A percentile compares a stretch with the other conserved stretches of the same genome.
Evolutionary conservation across 2,888 invertebrate species (phyloP).

Genomic region (Cosmia trapezina): DNA sequence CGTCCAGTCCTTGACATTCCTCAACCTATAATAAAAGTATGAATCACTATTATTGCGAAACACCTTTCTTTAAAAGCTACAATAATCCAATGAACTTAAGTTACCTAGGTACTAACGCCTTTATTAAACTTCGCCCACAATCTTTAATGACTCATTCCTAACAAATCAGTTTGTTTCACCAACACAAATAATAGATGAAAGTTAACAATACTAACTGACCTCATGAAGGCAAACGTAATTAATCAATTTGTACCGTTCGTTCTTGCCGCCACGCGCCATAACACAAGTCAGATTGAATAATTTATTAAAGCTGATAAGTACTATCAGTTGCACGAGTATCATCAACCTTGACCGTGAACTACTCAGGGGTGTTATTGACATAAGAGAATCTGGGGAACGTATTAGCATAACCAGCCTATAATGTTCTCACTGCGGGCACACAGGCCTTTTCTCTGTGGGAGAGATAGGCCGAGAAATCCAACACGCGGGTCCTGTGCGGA

Average conservation of each 20-base stretch:
- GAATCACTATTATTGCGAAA: conserved; percentile 36
- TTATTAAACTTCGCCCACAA: conserved; percentile 13
- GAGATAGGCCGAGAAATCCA: not conserved
- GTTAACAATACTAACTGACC: conserved; percentile 21
- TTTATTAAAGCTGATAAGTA: conserved; percentile 31
- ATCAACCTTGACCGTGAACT: conserved; percentile 34
- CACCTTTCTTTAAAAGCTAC: conserved; percentile 7
- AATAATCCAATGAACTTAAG: not conserved
- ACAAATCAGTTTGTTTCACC: conserved; percentile 42
- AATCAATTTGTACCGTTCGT: conserved; percentile 47
- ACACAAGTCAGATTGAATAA: conserved; percentile 35
- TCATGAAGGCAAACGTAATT: conserved; percentile 31
- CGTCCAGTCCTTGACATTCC: not conserved
- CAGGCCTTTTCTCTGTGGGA: not conserved
- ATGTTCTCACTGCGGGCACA: not conserved
- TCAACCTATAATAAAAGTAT: conserved; percentile 5
- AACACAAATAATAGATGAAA: conserved; percentile 37
- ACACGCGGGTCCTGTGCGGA: not conserved
- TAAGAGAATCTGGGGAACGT: not conserved
- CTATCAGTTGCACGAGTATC: conserved; percentile 19
- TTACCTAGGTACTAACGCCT: not conserved
- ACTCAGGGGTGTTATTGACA: not conserved
- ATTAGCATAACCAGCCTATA: too few species aligned
- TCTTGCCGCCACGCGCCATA: not conserved
- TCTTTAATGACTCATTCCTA: conserved; percentile 41